A percentile compares a stretch with the other conserved stretches of the same genome.
phyloP scores from a whole-genome alignment of 2,797 vertebrate species.

The Sebastes cheni region DNA sequence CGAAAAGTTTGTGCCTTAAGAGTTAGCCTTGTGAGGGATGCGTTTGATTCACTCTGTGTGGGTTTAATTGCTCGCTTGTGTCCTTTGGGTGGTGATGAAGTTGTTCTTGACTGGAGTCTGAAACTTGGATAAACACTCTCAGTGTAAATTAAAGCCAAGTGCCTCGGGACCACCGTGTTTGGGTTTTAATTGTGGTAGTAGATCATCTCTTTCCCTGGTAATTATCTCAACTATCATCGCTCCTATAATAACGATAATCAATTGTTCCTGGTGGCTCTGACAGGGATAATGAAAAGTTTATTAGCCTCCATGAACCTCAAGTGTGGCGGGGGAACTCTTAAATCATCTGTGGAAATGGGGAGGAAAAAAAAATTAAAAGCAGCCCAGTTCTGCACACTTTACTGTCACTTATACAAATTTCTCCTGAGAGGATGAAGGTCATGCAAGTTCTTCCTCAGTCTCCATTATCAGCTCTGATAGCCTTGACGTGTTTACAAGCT shows the following conservation, averaged over 20 bases:
- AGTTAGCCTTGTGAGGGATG: neutral
- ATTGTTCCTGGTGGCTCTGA: slow-evolving; percentile 69
- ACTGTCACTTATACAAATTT: slow-evolving; percentile 4
- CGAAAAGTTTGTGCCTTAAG: slow-evolving; percentile 14
- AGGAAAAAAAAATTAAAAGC: neutral
- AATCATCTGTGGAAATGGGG: slow-evolving; percentile 51
- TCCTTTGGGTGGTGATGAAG: slow-evolving; percentile 51
- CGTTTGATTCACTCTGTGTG: slow-evolving; percentile 13
- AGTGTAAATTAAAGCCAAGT: slow-evolving; percentile 52
- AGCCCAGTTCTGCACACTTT: slow-evolving; percentile 1
- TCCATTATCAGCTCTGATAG: slow-evolving; percentile 17
- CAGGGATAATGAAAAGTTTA: slow-evolving; percentile 78
- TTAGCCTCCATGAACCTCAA: slow-evolving; percentile 72
- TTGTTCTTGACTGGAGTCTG: slow-evolving; percentile 21
- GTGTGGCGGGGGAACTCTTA: slow-evolving; percentile 61
- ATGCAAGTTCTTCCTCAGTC: neutral
- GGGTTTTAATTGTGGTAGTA: slow-evolving; percentile 73
- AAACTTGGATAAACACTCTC: slow-evolving; percentile 59
- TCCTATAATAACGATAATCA: slow-evolving; percentile 77
- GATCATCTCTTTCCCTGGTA: slow-evolving; percentile 69
- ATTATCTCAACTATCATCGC: slow-evolving; percentile 73
- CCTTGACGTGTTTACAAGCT: slow-evolving; percentile 42
- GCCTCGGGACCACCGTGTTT: slow-evolving; percentile 58
- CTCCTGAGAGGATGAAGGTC: slow-evolving; percentile 17
- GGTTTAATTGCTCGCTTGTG: slow-evolving; percentile 41